phyloP scores from a whole-genome alignment of 2,113 vertebrate genomes.

The Hystrix brachyura region DNA sequence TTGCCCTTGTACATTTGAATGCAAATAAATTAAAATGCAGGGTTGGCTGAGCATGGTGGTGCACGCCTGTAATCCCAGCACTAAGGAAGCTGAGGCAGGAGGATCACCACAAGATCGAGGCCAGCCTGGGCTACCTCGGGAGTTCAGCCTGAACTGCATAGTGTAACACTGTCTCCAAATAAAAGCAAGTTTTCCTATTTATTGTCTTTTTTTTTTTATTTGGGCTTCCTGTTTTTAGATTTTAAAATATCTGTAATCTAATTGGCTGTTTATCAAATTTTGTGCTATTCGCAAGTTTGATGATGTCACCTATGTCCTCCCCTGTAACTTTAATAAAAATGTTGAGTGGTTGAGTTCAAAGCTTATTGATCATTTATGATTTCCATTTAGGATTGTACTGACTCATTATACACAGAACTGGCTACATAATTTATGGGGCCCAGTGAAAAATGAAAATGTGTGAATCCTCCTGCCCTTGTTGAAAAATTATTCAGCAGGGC shows the following conservation, averaged over 20 bases:
- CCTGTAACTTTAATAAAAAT: neutral
- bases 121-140: too few relatives aligned
- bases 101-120: too few relatives aligned
- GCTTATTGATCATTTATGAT: neutral
- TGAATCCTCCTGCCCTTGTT: too few relatives aligned
- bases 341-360: neutral
- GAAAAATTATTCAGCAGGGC: too few relatives aligned
- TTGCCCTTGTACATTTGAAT: neutral
- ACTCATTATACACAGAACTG: neutral
- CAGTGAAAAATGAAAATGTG: neutral
- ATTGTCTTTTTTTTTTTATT: neutral
- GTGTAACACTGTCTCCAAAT: too few relatives aligned
- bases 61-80: too few relatives aligned
- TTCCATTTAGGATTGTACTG: neutral
- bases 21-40: neutral
- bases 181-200: neutral
- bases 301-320: neutral
- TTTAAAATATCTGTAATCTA: neutral
- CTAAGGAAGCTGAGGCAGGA: too few relatives aligned
- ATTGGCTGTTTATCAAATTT: neutral
- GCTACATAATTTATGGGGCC: neutral
- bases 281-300: slow-evolving; percentile 8
- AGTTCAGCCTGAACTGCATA: too few relatives aligned
- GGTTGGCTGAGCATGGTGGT: neutral
- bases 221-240: neutral